Evolutionary conservation across 1,140 invertebrate species (phyloP).

Genomic region (Trichonephila clavata): DNA sequence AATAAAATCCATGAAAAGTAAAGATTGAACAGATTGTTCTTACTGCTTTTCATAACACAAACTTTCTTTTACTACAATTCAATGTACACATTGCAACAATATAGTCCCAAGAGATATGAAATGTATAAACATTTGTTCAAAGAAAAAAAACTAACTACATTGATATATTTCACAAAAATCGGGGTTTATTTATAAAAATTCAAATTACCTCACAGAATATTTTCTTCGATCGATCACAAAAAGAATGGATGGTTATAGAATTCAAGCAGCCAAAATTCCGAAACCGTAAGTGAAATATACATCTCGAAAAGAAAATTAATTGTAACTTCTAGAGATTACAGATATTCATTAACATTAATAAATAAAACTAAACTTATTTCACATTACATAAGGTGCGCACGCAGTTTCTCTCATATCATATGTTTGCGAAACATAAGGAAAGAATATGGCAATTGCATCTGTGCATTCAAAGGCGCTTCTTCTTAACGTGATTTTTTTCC

Average conservation of each 20-base stretch:
- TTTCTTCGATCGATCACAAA: slow-evolving; percentile 29
- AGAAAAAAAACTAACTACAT: too few species aligned
- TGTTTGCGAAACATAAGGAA: slow-evolving; percentile 39
- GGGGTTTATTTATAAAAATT: not conserved
- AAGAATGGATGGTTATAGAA: not conserved
- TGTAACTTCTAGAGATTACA: not conserved
- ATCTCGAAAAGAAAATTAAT: not conserved
- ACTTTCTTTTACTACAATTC: too few species aligned
- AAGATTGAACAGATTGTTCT: too few species aligned
- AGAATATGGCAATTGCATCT: slow-evolving; percentile 43
- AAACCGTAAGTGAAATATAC: not conserved
- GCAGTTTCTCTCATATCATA: slow-evolving; percentile 36
- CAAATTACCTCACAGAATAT: slow-evolving; percentile 32
- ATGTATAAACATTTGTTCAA: too few species aligned
- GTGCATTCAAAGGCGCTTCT: too few species aligned
- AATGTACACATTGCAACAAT: too few species aligned
- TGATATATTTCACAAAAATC: not conserved
- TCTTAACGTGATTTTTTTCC: too few species aligned
- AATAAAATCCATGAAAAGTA: too few species aligned
- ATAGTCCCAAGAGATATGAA: too few species aligned
- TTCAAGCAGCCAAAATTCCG: not conserved
- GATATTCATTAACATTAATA: not conserved
- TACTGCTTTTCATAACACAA: too few species aligned
- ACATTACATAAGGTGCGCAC: slow-evolving; percentile 54
- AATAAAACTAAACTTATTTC: not conserved